A percentile compares a stretch with the other conserved stretches of the same genome.
Conservation (phyloP, 2,113 vertebrate species). For the Excalfactoria chinensis region DNA sequence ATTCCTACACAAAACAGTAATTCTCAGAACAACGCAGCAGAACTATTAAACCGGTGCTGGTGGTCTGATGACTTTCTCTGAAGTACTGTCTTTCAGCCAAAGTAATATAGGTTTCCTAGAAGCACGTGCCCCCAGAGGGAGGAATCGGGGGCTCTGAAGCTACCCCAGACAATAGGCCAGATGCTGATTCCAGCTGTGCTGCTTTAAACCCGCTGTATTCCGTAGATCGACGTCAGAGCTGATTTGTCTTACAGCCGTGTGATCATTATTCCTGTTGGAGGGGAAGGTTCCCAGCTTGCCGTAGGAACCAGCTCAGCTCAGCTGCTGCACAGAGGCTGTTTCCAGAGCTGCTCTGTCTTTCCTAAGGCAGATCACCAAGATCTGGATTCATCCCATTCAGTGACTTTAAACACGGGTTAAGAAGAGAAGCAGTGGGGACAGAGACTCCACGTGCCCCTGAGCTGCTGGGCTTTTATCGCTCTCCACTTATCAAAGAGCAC, state of each 20-base stretch:
- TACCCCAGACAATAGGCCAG: neutral
- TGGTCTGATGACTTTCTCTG: constrained; percentile 16
- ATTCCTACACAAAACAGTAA: neutral
- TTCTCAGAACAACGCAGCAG: neutral
- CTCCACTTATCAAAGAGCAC: neutral
- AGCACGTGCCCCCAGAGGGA: constrained; percentile 3
- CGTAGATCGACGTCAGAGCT: neutral
- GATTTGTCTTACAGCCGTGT: neutral
- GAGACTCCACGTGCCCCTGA: fast-evolving
- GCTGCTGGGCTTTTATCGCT: neutral
- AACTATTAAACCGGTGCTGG: neutral
- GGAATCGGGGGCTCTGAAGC: neutral
- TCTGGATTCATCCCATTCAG: neutral
- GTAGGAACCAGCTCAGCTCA: neutral
- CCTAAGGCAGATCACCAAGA: neutral
- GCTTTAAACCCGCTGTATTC: neutral
- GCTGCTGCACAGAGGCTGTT: neutral
- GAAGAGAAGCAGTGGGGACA: neutral
- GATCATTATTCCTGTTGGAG: neutral
- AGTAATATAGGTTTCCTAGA: constrained; percentile 27
- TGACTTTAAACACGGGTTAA: neutral
- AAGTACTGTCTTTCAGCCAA: constrained; percentile 16
- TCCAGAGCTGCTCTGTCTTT: neutral
- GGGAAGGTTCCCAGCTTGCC: neutral
- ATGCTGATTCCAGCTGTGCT: neutral